Base-by-base conservation (phyloP, 1,140 invertebrate genomes). In the Nephotettix cincticeps region DNA sequence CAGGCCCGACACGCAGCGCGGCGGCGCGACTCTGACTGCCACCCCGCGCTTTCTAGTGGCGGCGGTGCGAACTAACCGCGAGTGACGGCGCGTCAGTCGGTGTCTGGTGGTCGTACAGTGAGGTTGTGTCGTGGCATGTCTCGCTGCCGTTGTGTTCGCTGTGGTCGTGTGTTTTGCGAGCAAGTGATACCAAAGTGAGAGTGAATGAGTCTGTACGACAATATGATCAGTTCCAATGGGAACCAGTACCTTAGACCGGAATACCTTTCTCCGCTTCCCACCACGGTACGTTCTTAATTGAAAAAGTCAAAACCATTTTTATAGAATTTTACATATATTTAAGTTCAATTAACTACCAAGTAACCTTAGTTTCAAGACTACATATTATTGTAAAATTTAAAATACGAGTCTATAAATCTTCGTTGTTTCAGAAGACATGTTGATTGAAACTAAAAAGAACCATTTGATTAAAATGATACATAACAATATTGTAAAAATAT, bases 171-270 rank as follows among this genome's bases (percentile, higher is more conserved):
- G 19, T 9, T 45, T 45, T 67, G 64, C 40, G 64, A 17, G 11
- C 30, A 27, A 61, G 28, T 64, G n/a, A 30, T 36, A 32, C n/a
- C 23, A 45, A 3, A 67, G 64, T 67, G 64, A 43, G 64, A 45
- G 64, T 13, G 17, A 21, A 43, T 43, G 64, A 43, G 64, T 27
- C 32, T 67, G 32, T 40, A 67, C 64, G 32, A 67, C 69, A 65
- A 27, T 14, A 76, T 75, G 69, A 77, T 78, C 64, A 75, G 74
- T 66, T 76, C 76, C 64, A 72, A 76, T 68, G 77, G 74, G 51
- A 93, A 93, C 84, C 94, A 95, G 85, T 95, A 95, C 83, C 86
- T 95, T 79, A 87, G 92, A 83, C 93, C 94, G 86, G 94, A 96
- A 84, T 96, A 95, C 82, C 86, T 95, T 79, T 91, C 93, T 77